Base-by-base conservation (phyloP, 2,797 vertebrate species). In the Lithobates sylvaticus region DNA sequence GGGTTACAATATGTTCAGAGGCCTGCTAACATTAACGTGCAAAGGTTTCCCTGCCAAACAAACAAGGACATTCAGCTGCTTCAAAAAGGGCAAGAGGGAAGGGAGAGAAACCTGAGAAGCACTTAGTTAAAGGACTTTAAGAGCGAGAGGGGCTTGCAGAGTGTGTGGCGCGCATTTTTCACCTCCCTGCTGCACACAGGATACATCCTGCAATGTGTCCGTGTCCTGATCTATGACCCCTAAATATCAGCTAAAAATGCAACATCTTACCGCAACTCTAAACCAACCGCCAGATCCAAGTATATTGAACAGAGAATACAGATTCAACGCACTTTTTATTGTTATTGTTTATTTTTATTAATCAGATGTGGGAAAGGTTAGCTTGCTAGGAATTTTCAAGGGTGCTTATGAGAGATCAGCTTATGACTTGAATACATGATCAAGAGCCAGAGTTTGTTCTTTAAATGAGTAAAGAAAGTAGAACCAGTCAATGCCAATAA, bases 1-100 rank as follows among this genome's bases (percentile, higher is more conserved):
- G 68, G 78, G 76, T 88, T 76, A 71, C 50, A 81, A 82, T 2
- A 34, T 80, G 84, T 78, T 3, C 73, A 81, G 77, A 90, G 77
- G 78, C 76, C 81, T 72, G 87, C 15, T 61, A 88, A 72, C 29
- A 69, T 76, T 88, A 68, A 88, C 23, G n/a, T 83, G 21, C 10
- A 77, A 65, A 69, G 54, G 27, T 81, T 73, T 18, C n/a, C 27
- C 9, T 42, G 70, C 82, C 81, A 88, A n/a, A 4, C 15, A 5
- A 1, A 36, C 54, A 90, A 81, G 78, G 58, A 27, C 18, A 16
- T 54, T 75, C 42, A 67, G 78, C 77, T 75, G 39, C 78, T 81
- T 80, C 13, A 69, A 69, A n/a, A 81, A 70, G 71, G 71, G 72
- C 71, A 76, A 71, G 34, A 68, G 84, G 18, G 65, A 70, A 84